A percentile compares a stretch with the other conserved stretches of the same genome.
phyloP scores from a whole-genome alignment of 2,888 invertebrate species.

The Stictocephala bisonia region DNA sequence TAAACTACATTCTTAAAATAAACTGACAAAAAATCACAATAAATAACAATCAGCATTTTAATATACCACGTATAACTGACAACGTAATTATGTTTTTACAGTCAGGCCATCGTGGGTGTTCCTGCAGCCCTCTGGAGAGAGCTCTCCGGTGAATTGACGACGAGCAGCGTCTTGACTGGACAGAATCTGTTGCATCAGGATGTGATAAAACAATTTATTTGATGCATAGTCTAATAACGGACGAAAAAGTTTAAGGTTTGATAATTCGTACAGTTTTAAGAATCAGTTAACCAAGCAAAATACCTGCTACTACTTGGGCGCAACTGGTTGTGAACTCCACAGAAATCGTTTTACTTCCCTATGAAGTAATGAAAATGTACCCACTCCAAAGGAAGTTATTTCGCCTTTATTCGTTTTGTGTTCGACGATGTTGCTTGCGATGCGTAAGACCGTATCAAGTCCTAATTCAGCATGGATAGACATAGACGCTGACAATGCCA shows the following conservation, averaged over 20 bases:
- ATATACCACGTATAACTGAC: too few relatives aligned
- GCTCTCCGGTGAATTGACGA: too few relatives aligned
- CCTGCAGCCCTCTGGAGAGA: too few relatives aligned
- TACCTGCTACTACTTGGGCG: slow-evolving; percentile 55
- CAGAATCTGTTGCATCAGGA: slow-evolving; percentile 53
- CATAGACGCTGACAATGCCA: slow-evolving; percentile 56
- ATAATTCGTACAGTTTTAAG: slow-evolving; percentile 50
- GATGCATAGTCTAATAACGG: slow-evolving; percentile 52
- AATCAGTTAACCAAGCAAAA: slow-evolving; percentile 59
- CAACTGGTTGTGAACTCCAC: slow-evolving; percentile 53
- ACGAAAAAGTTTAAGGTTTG: slow-evolving; percentile 50
- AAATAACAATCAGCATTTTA: too few relatives aligned
- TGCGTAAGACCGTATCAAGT: slow-evolving; percentile 53
- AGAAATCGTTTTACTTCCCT: slow-evolving; percentile 53
- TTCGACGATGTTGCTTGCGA: slow-evolving; percentile 63
- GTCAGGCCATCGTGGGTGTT: too few relatives aligned
- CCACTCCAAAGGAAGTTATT: slow-evolving; percentile 52
- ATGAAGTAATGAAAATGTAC: slow-evolving; percentile 45
- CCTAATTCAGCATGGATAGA: slow-evolving; percentile 55
- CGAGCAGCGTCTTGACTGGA: slow-evolving; percentile 57
- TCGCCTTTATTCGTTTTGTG: slow-evolving; percentile 61
- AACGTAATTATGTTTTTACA: too few relatives aligned
- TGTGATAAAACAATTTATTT: slow-evolving; percentile 57
- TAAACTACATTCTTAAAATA: too few relatives aligned
- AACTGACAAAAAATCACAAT: too few relatives aligned